Conservation (phyloP, 2,113 vertebrate species). For the Pavo muticus region DNA sequence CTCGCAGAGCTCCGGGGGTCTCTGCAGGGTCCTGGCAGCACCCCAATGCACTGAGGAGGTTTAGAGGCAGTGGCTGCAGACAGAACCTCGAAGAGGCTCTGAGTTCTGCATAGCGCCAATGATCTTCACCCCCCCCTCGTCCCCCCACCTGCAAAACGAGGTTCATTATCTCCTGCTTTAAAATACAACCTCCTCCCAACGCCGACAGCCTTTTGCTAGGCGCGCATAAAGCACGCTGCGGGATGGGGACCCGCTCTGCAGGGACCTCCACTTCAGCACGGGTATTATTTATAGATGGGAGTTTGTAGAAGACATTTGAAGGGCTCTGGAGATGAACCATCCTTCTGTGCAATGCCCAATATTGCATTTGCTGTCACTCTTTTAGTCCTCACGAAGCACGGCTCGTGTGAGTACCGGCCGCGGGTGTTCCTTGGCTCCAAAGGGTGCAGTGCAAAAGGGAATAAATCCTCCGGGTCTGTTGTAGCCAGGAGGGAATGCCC, state of each 20-base stretch:
- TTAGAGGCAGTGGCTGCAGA: background rate
- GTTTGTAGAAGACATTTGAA: constrained; percentile 13
- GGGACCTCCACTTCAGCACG: background rate
- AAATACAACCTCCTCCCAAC: constrained; percentile 37
- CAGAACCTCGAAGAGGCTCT: background rate
- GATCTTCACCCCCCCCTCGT: constrained; percentile 13
- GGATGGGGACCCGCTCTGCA: background rate
- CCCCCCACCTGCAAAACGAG: constrained; percentile 58
- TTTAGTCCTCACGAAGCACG: background rate
- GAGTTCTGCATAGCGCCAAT: background rate
- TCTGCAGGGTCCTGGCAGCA: background rate
- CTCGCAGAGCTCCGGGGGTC: background rate
- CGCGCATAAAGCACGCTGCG: background rate
- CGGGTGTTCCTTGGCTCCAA: background rate
- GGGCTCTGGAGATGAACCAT: background rate
- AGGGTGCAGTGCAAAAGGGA: accelerated
- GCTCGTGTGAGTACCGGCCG: background rate
- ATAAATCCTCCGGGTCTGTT: background rate
- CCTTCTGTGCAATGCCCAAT: constrained; percentile 15
- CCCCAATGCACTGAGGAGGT: background rate
- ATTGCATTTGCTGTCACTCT: constrained; percentile 23
- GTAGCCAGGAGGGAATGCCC: background rate
- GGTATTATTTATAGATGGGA: constrained; percentile 56
- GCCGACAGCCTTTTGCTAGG: background rate
- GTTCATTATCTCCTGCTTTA: constrained; percentile 53